Evolutionary conservation across 2,113 vertebrate species (phyloP), one percentile per base, ranked within the genome.

Genomic region (Nycticorax nycticorax): DNA sequence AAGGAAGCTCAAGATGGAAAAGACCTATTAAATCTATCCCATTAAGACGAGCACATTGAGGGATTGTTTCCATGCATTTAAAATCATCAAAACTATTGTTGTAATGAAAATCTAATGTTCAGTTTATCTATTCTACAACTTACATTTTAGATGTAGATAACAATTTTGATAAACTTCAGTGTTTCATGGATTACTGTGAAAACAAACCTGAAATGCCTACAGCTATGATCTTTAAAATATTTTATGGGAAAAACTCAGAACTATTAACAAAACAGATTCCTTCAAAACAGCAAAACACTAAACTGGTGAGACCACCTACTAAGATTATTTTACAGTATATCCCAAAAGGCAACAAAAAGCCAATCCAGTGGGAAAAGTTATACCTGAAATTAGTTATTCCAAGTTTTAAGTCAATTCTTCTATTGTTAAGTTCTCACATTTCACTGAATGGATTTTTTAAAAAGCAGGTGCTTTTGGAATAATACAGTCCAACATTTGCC

Each of bases 1-100:
- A 81, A 78, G 93, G 92, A 97, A 92, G 95, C 72, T 93, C 27
- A 71, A 81, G 97, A 96, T 95, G 95, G 96, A 97, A 97, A 97
- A 97, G 97, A 96, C 95, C 93, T 94, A 97, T 96, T 96, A 96
- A 83, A 96, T 91, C 93, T 95, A 91, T 89, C 39, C 91, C 89
- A 78, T 0, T 87, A 64, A 92, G 89, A 78, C 3, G 0, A 71
- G 72, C 26, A 81, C 7, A 77, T 12, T 57, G 26, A 86, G 5
- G 5, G 6, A 6, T 67, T 77, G 20, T 80, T 84, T 84, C 81
- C 37, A 75, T 30, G 45, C 52, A 77, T 64, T 91, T 52, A 53
- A 77, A 84, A 76, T 22, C 10, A 74, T 28, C 2, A 32, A 6
- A 85, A 93, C 6, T 55, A 56, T 8, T 45, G 10, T 63, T 89